Percentiles rank a stretch among this genome's conserved stretches.
Evolutionary conservation across 1,140 invertebrate genomes (phyloP).

Genomic region (Temnothorax curvispinosus): DNA sequence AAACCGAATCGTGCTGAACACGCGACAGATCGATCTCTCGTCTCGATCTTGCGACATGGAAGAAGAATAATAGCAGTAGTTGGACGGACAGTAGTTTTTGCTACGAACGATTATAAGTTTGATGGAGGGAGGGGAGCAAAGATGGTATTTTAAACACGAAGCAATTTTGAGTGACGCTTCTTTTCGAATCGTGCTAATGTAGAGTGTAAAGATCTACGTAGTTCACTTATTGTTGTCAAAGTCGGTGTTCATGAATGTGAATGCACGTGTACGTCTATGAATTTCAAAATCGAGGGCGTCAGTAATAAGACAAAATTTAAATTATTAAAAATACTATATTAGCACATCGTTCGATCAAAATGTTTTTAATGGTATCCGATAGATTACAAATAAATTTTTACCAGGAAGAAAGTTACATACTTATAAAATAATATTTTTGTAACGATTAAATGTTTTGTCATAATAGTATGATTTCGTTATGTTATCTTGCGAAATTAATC

Average conservation of each 20-base stretch:
- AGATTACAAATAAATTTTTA: too few relatives aligned
- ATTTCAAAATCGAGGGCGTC: too few relatives aligned
- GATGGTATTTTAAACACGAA: background rate
- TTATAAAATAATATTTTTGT: too few relatives aligned
- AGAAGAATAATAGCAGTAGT: conserved; percentile 28
- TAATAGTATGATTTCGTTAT: too few relatives aligned
- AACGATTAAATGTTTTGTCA: too few relatives aligned
- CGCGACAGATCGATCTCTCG: conserved; percentile 65
- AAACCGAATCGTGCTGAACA: conserved; percentile 17
- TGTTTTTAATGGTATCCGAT: too few relatives aligned
- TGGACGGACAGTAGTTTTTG: background rate
- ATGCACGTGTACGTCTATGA: background rate
- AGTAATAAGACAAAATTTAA: too few relatives aligned
- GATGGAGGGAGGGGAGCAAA: background rate
- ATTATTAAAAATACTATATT: too few relatives aligned
- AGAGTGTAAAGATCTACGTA: background rate
- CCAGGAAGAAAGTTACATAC: too few relatives aligned
- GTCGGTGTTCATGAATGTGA: background rate
- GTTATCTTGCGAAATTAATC: too few relatives aligned
- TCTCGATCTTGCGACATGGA: conserved; percentile 53
- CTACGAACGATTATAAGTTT: background rate
- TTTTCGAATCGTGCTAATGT: background rate
- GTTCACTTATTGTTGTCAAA: background rate
- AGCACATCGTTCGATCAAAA: too few relatives aligned
- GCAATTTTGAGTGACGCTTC: background rate